Percentiles rank a stretch among this genome's conserved stretches.
These are phyloP conservation scores for Holothuria leucospilota DNA, from an alignment of 53 echinoderm and acorn worm genomes.

Conservation along the genomic window DNA sequence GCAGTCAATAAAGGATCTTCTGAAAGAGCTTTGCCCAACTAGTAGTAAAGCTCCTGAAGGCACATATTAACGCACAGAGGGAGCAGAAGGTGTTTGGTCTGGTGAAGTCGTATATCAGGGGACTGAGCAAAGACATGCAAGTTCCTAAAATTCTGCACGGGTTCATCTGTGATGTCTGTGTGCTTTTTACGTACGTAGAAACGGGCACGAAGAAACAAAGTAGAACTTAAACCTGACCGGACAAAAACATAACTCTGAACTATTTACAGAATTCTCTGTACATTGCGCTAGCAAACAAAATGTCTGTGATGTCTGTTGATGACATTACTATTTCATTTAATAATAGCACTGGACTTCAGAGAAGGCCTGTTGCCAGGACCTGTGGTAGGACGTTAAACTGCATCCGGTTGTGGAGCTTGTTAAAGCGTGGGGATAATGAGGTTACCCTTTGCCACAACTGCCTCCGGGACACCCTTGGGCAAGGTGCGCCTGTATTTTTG, in stretches of 20 bases:
- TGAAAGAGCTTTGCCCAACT: not conserved
- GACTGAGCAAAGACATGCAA: not conserved
- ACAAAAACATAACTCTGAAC: too few species aligned
- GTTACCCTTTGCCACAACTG: too few species aligned
- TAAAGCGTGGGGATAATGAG: too few species aligned
- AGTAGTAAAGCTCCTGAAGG: not conserved
- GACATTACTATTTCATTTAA: not conserved
- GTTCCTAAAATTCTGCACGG: constrained; percentile 2
- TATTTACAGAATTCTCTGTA: too few species aligned
- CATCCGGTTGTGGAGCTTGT: too few species aligned
- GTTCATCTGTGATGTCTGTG: not conserved
- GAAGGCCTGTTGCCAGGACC: constrained; percentile 12
- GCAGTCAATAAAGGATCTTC: not conserved
- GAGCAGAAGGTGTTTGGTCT: not conserved
- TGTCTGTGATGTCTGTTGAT: not conserved
- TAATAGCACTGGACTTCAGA: not conserved
- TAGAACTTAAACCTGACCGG: too few species aligned
- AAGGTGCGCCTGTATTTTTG: too few species aligned
- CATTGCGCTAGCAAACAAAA: too few species aligned
- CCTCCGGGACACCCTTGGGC: too few species aligned
- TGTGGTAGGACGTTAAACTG: too few species aligned
- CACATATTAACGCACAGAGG: not conserved
- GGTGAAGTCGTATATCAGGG: not conserved
- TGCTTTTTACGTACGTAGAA: too few species aligned
- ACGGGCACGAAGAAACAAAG: too few species aligned